Percentiles rank a stretch among this genome's conserved stretches.
Conservation (phyloP, 2,797 vertebrate species). For the Acrossocheilus wenchowensis region DNA sequence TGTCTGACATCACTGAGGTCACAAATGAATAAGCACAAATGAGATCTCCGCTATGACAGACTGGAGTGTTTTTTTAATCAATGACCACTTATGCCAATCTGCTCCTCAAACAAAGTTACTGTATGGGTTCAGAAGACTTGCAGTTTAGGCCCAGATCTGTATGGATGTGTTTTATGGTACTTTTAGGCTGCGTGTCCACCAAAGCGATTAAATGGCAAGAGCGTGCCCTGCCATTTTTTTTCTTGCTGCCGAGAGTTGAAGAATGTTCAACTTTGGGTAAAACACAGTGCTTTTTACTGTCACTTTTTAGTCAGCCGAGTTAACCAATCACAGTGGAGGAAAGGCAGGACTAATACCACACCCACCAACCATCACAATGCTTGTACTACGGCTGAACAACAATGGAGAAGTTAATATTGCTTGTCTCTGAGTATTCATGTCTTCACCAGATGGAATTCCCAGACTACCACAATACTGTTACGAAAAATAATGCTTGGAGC, state of each 20-base stretch:
- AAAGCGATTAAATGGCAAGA: neutral
- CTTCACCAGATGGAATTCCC: neutral
- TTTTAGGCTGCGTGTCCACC: neutral
- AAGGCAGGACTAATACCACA: neutral
- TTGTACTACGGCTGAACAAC: neutral
- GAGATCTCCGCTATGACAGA: too few species aligned
- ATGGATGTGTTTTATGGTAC: too few species aligned
- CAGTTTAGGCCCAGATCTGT: too few species aligned
- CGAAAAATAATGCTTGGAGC: too few species aligned
- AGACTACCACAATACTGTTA: neutral
- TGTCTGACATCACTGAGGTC: too few species aligned
- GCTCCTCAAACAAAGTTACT: too few species aligned
- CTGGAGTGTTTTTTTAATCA: too few species aligned
- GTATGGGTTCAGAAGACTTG: too few species aligned
- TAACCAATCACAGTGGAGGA: too few species aligned
- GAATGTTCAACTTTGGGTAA: neutral
- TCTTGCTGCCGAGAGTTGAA: neutral
- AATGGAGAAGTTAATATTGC: neutral
- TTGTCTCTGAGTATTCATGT: neutral
- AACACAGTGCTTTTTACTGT: neutral
- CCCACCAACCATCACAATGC: neutral
- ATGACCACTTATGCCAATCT: too few species aligned
- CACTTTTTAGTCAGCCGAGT: neutral
- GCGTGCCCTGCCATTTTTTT: rapidly evolving
- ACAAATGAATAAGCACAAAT: too few species aligned